These are phyloP conservation scores for Octodonta nipae DNA, from an alignment of 2,888 invertebrate species.

Conservation along the genomic window DNA sequence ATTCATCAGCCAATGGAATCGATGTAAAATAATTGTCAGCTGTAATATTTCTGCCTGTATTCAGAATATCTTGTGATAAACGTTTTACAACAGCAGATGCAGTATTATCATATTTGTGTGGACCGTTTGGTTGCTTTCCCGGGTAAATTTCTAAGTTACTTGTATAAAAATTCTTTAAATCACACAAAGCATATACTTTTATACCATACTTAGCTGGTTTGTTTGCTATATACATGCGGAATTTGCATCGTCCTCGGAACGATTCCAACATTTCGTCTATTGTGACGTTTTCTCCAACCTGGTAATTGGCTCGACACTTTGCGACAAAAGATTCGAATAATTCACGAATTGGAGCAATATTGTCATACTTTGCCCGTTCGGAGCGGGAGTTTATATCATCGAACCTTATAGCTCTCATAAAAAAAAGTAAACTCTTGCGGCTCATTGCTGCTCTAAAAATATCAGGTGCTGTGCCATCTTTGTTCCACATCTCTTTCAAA, in stretches of 20 bases:
- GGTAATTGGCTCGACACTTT: constrained; percentile 2
- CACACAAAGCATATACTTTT: constrained; percentile 5
- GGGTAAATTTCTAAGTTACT: constrained; percentile 4
- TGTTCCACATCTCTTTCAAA: constrained; percentile 17
- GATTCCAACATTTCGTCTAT: constrained; percentile 5
- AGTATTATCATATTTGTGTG: constrained; percentile 3
- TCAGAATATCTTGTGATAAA: neutral
- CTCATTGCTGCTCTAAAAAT: constrained; percentile 18
- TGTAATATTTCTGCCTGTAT: constrained; percentile 3
- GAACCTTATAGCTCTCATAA: constrained; percentile 14
- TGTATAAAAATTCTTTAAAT: constrained; percentile 3
- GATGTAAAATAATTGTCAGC: constrained; percentile 4
- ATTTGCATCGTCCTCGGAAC: constrained; percentile 6
- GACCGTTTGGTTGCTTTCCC: constrained; percentile 4
- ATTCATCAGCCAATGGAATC: constrained; percentile 1
- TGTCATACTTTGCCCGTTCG: constrained; percentile 1
- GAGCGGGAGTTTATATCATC: neutral
- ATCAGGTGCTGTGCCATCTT: constrained; percentile 19
- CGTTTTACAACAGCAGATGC: neutral
- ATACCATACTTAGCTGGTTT: constrained; percentile 6
- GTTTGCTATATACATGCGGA: constrained; percentile 4
- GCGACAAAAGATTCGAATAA: constrained; percentile 3
- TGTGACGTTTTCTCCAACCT: constrained; percentile 3
- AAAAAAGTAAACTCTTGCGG: constrained; percentile 15
- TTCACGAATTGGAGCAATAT: constrained; percentile 1